Base-by-base conservation (phyloP, 2,113 vertebrate species). In the Pterophyllum scalare region DNA sequence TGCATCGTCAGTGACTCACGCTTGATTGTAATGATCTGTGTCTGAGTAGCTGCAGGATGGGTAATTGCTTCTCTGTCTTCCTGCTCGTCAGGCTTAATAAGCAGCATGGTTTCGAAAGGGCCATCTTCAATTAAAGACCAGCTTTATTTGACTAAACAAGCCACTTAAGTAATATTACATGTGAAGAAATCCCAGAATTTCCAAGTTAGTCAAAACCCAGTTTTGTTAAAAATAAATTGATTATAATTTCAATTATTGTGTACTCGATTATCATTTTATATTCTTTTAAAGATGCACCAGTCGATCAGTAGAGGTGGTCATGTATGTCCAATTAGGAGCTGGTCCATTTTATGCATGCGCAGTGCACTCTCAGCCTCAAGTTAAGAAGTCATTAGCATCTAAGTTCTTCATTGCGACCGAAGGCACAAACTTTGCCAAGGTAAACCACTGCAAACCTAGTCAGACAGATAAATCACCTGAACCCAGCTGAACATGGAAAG, bases 31-130 rank as follows among this genome's bases (percentile, higher is more conserved):
- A 33, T 72, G 26, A 72, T 72, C 19, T 72, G 46, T 54, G 67
- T 46, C 67, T 54, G 67, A 72, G 46, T 52, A 72, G 65, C 65
- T 72, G 43, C 65, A 52, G 65, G 26, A 72, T n/a, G 52, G 46
- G 52, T 72, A 72, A 72, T 72, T 72, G 46, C 46, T 33, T 72
- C 67, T 72, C 67, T 72, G 67, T 72, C 46, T 72, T 70, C 65
- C 67, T 72, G 26, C 67, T 72, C 54, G 67, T 72, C 67, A 54
- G 31, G 46, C 46, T 72, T 33, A 52, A 72, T 54, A 72, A n/a
- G 67, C 46, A 72, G 46, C 46, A 20, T 8, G 67, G 46, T 20
- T 54, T 72, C 14, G 46, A 54, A 52, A 52, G 43, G 65, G 24
- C 3, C 3, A 4, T 52, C 43, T 52, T 70, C 65, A 19, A 70